Percentiles rank a stretch among this genome's conserved stretches.
Evolutionary conservation across 2,113 vertebrate genomes (phyloP).

Genomic region (Dicaeum eximium): DNA sequence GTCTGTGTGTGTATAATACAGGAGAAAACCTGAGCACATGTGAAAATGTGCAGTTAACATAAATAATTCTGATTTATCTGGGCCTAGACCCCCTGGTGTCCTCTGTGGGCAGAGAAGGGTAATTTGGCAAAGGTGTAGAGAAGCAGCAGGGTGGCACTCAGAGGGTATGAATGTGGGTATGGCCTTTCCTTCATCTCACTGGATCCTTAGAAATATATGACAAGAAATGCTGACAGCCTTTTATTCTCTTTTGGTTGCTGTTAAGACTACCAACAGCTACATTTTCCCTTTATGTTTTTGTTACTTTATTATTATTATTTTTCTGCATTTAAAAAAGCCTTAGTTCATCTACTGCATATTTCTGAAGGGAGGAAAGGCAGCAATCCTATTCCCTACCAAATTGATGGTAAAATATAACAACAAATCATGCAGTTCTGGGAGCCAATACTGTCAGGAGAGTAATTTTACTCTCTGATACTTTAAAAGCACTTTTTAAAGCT

Average conservation of each 20-base stretch:
- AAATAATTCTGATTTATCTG: not conserved
- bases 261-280: not conserved
- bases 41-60: not conserved
- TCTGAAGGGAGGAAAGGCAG: not conserved
- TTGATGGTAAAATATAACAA: not conserved
- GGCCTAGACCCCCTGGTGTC: not conserved
- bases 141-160: accelerated
- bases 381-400: not conserved
- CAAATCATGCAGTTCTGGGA: conserved; percentile 11
- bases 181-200: not conserved
- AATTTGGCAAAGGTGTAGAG: not conserved
- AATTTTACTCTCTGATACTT: not conserved
- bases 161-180: not conserved
- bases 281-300: not conserved
- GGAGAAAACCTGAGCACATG: not conserved
- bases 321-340: not conserved
- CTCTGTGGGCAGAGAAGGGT: not conserved
- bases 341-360: not conserved
- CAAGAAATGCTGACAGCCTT: not conserved
- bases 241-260: not conserved
- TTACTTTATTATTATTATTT: not conserved
- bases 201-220: not conserved
- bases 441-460: not conserved
- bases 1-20: not conserved
- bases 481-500: conserved; percentile 9